Evolutionary conservation across 2,888 invertebrate genomes (phyloP), one percentile per base, ranked within the genome.

Genomic region (Ditylenchus weischeri): DNA sequence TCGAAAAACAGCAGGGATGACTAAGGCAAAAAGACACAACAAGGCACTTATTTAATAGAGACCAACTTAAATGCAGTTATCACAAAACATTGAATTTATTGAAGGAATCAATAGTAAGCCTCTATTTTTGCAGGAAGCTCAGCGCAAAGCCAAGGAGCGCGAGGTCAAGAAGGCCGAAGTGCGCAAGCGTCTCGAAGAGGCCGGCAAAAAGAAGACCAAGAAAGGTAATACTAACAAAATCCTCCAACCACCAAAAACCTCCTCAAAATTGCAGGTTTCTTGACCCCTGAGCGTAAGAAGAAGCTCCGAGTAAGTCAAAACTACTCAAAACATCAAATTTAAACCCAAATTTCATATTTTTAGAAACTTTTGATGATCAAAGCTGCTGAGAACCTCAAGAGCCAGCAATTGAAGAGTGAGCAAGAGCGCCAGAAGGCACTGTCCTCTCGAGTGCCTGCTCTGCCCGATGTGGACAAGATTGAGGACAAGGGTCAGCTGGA

Each of bases 241-340:
- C 18, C 18, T 47, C 1, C 70, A 10, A 58, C 23, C 2, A 23
- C 2, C 38, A 11, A 58, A 10, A 8, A 19, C 13, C 36, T 58
- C 8, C 10, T 18, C 6, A 43, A 43, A 43, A 43, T 43, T 43
- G 11, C 15, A 88, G 96, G 96, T 89, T 95, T 96, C 90, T 69
- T 94, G 92, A 94, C 96, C 84, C 94, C 95, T 75, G 95, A 96
- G 87, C 93, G 96, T 88, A 96, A 96, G 91, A 96, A 96, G 91
- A 94, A 95, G 87, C 92, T 96, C 85, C 91, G 95, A 89, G 93
- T 94, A 84, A 88, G 90, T 61, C 38, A 13, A 15, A 43, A 13
- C 8, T 43, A 15, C 15, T 8, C 11, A 43, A 13, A 43, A 43
- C 11, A 1, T 43, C 3, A 43, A 1, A 1, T 43, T 43, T 8